Conservation (phyloP, 2,113 vertebrate genomes). For the Aegotheles bennettii region DNA sequence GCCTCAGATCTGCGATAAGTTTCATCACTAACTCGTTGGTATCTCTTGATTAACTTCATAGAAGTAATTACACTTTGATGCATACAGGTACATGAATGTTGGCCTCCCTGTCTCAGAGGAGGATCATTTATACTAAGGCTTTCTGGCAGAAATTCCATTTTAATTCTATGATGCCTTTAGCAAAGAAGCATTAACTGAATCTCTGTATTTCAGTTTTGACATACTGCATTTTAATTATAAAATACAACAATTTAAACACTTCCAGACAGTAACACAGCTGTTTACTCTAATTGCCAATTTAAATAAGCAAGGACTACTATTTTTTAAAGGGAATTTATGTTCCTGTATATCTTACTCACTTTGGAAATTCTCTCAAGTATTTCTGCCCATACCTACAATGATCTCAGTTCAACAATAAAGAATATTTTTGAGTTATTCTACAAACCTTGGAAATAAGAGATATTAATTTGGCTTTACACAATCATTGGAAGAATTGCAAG, state of each 20-base stretch:
- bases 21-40: background rate
- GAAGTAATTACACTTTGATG: background rate
- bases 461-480: background rate
- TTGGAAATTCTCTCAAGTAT: background rate
- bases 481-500: background rate
- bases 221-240: background rate
- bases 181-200: background rate
- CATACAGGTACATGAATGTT: background rate
- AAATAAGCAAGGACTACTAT: background rate
- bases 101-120: background rate
- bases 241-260: background rate
- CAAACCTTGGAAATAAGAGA: background rate
- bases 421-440: background rate
- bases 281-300: background rate
- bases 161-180: background rate
- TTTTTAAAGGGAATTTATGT: background rate
- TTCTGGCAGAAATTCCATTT: background rate
- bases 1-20: background rate
- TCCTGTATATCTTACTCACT: background rate
- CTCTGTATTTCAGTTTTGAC: background rate
- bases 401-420: background rate
- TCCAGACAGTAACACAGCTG: background rate
- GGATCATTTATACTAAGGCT: background rate
- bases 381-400: background rate
- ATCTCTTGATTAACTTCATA: background rate